Evolutionary conservation across 2,113 vertebrate species (phyloP), one percentile per base, ranked within the genome.

Genomic region (Apodemus sylvaticus): DNA sequence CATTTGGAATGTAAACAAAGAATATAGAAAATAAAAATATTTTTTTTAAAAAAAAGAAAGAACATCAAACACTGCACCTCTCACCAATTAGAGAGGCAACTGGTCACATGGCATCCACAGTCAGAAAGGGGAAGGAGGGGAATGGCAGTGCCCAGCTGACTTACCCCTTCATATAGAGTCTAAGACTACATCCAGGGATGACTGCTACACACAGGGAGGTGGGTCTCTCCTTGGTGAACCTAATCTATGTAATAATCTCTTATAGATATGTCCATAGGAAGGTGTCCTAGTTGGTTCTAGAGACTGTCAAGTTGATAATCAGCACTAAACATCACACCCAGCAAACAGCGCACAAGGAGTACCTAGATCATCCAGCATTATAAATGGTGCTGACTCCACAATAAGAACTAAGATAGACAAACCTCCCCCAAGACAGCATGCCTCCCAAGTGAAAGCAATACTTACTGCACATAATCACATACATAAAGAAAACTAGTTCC

Each of bases 381-480:
- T 58, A 70, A 62, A 60, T 58, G 53, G 31, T 89, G n/a, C 48
- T 88, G 62, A 90, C 31, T 64, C 14, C 70, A 53, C n/a, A 7
- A 29, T 60, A n/a, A 85, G n/a, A 78, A 48, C 29, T 34, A 14
- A 87, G 34, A 87, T n/a, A 87, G 7, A 93, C 66, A 93, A 83
- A 91, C 71, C 66, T 68, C 24, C 90, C 34, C 31, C 34, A 68
- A 93, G 17, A 74, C 5, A 68, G 11, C 42, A 12, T 62, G 5
- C 12, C n/a, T 89, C 36, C 62, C 36, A 91, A 68, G 55, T 16
- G 66, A 93, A 36, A 89, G 42, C 9, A 93, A 73, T 55, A 86
- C 5, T 58, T 24, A 87, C 6, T 73, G 45, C 77, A 53, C 36
- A 88, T 74, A 45, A 82, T 68, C 12, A 51, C 19, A 70, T 39